phyloP scores from a whole-genome alignment of 2,113 vertebrate genomes.

The Nerophis lumbriciformis region DNA sequence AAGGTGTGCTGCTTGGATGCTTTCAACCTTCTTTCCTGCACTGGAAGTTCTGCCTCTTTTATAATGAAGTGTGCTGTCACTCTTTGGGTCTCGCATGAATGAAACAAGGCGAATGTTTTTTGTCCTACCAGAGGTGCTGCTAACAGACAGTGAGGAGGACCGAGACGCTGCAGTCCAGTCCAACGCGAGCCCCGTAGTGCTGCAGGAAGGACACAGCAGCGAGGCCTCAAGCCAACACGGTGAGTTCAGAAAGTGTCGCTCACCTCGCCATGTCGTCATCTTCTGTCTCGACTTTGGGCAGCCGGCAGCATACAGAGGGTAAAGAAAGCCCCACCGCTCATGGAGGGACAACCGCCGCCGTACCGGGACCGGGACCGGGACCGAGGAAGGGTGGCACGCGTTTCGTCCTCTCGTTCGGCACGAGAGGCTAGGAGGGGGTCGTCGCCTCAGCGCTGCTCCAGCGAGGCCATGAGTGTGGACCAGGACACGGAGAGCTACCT shows the following conservation, averaged over 20 bases:
- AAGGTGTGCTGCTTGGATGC: slow-evolving; percentile 32
- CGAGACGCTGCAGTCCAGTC: slow-evolving; percentile 75
- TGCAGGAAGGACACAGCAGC: slow-evolving; percentile 86
- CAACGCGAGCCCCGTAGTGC: slow-evolving; percentile 75
- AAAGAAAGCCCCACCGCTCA: slow-evolving; percentile 78
- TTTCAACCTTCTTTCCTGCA: background rate
- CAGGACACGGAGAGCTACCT: slow-evolving; percentile 85
- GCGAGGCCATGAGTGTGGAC: slow-evolving; percentile 79
- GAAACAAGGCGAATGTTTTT: background rate
- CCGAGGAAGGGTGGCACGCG: slow-evolving; percentile 71
- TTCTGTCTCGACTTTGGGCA: slow-evolving; percentile 45
- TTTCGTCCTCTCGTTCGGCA: slow-evolving; percentile 74
- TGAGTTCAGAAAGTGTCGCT: slow-evolving; percentile 59
- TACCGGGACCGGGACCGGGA: slow-evolving; percentile 86
- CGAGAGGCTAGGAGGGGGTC: slow-evolving; percentile 73
- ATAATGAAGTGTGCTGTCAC: background rate
- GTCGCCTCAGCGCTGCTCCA: slow-evolving; percentile 71
- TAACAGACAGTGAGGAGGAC: slow-evolving; percentile 91
- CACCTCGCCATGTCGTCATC: slow-evolving; percentile 3
- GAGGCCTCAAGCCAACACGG: slow-evolving; percentile 84
- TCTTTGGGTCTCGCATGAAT: background rate
- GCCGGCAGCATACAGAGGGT: slow-evolving; percentile 85
- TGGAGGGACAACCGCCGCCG: slow-evolving; percentile 85
- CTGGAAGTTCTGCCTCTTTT: background rate
- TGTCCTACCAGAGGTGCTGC: slow-evolving; percentile 74